These are phyloP conservation scores for Paguma larvata DNA, from an alignment of 2,797 vertebrate species.

Conservation along the genomic window DNA sequence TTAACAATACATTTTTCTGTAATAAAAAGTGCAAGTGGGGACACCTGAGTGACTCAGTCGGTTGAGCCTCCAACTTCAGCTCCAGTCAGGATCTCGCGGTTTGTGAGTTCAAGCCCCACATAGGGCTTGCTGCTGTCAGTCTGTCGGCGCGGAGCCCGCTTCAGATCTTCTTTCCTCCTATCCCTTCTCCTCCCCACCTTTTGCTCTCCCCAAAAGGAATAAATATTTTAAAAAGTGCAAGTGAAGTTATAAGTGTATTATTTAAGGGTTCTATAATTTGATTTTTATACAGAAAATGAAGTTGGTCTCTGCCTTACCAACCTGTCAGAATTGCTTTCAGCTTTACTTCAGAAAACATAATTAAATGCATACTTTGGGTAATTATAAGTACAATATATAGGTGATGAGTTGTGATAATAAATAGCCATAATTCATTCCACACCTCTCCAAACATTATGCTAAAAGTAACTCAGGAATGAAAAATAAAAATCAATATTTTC, in stretches of 20 bases:
- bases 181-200: no score
- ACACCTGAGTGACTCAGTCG: no score
- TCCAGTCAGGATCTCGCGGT: no score
- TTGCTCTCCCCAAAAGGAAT: no score
- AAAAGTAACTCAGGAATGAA: not conserved
- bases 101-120: no score
- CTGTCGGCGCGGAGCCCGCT: no score
- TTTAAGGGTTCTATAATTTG: not conserved
- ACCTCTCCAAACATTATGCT: not conserved
- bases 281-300: not conserved
- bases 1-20: not conserved
- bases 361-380: not conserved
- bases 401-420: not conserved
- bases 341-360: not conserved
- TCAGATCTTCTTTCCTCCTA: no score
- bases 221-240: not conserved
- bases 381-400: not conserved
- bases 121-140: no score
- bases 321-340: not conserved
- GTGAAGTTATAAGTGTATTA: not conserved
- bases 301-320: not conserved
- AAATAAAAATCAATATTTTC: not conserved
- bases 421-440: not conserved
- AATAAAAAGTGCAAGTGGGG: not conserved
- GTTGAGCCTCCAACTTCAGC: no score